Evolutionary conservation across 2,888 invertebrate genomes (phyloP).

Genomic region (Arenicola marina): DNA sequence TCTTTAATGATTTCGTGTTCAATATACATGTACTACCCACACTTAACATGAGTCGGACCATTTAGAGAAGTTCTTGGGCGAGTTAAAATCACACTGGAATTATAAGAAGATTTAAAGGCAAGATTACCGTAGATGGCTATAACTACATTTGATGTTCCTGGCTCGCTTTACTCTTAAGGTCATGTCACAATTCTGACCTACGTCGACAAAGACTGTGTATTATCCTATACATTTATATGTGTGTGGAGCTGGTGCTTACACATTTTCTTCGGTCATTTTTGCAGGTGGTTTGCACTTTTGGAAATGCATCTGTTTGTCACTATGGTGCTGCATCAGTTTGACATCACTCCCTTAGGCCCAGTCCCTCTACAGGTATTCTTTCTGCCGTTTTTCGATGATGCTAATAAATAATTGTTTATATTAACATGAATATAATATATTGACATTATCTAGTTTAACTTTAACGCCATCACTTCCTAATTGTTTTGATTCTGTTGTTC

Average conservation of each 20-base stretch:
- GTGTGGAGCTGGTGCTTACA: neutral
- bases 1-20: no score
- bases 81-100: no score
- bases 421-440: neutral
- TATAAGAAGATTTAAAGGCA: neutral
- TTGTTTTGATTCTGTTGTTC: neutral
- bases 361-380: constrained; percentile 40
- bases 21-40: no score
- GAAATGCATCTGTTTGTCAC: constrained; percentile 52
- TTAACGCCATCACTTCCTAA: neutral
- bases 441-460: neutral
- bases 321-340: constrained; percentile 41
- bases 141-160: neutral
- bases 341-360: constrained; percentile 32
- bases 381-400: neutral
- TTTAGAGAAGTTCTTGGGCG: no score
- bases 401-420: no score
- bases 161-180: no score
- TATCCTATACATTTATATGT: neutral
- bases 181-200: neutral
- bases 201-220: neutral
- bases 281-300: constrained; percentile 54
- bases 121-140: neutral
- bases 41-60: no score
- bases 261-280: neutral